Percentiles rank a stretch among this genome's conserved stretches.
These are phyloP conservation scores for Arctocebus calabarensis DNA, from an alignment of 2,797 vertebrate species.

Conservation along the genomic window DNA sequence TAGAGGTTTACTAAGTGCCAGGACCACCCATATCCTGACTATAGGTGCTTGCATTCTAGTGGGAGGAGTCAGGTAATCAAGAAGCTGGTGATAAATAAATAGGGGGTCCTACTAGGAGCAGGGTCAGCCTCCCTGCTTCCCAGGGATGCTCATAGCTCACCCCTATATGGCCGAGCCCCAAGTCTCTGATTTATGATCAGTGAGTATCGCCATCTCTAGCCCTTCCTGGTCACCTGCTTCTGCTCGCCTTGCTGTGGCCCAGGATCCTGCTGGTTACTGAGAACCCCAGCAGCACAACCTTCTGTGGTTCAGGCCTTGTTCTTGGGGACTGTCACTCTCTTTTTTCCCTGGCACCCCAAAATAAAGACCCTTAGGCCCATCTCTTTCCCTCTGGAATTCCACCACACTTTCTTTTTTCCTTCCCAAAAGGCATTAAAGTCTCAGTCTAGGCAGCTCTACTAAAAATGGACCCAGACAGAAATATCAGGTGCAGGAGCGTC, in stretches of 20 bases:
- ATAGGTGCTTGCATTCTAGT: neutral
- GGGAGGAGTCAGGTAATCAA: neutral
- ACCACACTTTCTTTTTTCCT: neutral
- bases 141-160: neutral
- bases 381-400: neutral
- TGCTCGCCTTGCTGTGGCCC: neutral
- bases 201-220: too few relatives aligned
- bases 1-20: neutral
- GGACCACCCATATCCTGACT: neutral
- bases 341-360: neutral
- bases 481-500: neutral
- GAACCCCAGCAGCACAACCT: neutral
- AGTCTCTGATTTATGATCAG: neutral
- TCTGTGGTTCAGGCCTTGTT: accelerated
- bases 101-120: neutral
- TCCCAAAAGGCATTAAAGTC: neutral
- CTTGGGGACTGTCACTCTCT: neutral
- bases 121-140: neutral
- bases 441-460: neutral
- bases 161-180: neutral
- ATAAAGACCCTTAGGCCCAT: neutral
- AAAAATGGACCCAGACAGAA: neutral
- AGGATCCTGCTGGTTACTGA: neutral
- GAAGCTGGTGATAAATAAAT: neutral
- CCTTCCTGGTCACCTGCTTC: neutral